Conservation (phyloP, 2,113 vertebrate species). For the Caranx ignobilis region DNA sequence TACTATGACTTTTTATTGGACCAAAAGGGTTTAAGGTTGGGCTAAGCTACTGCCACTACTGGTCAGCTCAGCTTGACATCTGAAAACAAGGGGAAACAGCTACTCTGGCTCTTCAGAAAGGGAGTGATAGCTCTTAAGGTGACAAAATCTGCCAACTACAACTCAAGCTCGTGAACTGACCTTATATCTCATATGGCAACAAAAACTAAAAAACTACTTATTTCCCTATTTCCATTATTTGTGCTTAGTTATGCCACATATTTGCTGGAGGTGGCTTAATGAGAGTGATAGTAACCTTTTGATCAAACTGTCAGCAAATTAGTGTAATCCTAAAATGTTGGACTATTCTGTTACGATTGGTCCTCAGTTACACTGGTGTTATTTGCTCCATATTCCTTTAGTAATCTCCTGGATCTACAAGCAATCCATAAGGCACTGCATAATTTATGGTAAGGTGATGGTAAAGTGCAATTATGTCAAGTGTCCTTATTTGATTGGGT, state of each 20-base stretch:
- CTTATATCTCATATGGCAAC: not conserved
- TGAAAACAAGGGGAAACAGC: not conserved
- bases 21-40: too few relatives aligned
- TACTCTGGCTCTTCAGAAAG: not conserved
- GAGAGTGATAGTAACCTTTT: not conserved
- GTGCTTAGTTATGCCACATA: not conserved
- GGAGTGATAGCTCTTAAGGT: not conserved
- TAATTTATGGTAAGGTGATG: not conserved
- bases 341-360: not conserved
- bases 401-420: not conserved
- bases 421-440: not conserved
- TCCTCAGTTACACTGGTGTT: too few relatives aligned
- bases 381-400: not conserved
- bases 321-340: not conserved
- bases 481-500: not conserved
- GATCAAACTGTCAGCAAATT: not conserved
- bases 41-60: too few relatives aligned
- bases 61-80: not conserved
- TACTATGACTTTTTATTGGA: too few relatives aligned
- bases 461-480: not conserved
- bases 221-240: not conserved
- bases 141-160: not conserved
- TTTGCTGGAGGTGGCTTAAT: not conserved
- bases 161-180: not conserved
- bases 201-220: not conserved